Conservation (phyloP, 1,140 invertebrate species). For the Rhynchophorus ferrugineus region DNA sequence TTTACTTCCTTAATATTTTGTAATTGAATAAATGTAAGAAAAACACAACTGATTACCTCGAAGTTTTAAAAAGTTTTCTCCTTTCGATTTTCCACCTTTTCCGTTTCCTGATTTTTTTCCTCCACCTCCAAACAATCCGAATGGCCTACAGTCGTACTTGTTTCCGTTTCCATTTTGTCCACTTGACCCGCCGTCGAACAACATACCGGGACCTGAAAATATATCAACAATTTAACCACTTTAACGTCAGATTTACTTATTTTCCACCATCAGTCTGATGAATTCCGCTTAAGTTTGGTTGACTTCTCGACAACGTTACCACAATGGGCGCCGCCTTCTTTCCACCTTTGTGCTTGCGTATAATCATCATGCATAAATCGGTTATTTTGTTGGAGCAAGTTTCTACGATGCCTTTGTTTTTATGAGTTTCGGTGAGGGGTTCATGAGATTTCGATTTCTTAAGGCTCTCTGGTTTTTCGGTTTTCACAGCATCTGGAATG, state of each 20-base stretch:
- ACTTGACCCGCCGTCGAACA: not conserved
- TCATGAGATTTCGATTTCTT: not conserved
- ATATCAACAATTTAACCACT: too few species aligned
- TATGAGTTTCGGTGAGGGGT: not conserved
- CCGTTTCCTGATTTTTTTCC: not conserved
- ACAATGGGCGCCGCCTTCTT: slow-evolving; percentile 19
- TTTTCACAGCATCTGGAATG: too few species aligned
- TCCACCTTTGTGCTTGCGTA: slow-evolving; percentile 14
- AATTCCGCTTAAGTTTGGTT: not conserved
- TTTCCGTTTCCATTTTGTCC: not conserved
- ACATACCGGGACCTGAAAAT: too few species aligned
- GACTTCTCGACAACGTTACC: slow-evolving; percentile 10
- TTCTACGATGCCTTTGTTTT: slow-evolving; percentile 6
- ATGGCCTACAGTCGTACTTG: not conserved
- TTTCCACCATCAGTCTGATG: too few species aligned
- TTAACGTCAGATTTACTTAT: too few species aligned
- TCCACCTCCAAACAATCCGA: not conserved
- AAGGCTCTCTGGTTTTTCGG: not conserved
- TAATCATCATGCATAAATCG: slow-evolving; percentile 19
- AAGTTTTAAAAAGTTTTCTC: not conserved
- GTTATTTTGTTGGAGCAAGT: slow-evolving; percentile 11
- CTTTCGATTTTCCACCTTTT: not conserved
- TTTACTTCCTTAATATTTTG: too few species aligned
- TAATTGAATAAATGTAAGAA: too few species aligned
- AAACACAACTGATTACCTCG: too few species aligned